A percentile compares a stretch with the other conserved stretches of the same genome.
phyloP scores from a whole-genome alignment of 2,113 vertebrate species.

The Chaetops frenatus region DNA sequence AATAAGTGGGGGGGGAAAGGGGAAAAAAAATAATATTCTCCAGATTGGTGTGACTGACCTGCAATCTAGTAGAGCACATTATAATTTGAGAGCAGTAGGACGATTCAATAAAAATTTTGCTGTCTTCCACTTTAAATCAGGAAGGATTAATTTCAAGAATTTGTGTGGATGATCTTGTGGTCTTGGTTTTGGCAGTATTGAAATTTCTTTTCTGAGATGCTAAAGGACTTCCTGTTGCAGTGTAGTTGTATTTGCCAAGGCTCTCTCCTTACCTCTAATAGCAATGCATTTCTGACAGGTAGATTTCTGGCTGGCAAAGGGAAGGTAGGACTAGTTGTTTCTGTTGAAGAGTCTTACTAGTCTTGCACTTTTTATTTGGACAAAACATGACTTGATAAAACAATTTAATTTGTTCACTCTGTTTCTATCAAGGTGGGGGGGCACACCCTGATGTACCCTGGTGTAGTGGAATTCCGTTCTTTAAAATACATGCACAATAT shows the following conservation, averaged over 20 bases:
- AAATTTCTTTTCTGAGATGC: background rate
- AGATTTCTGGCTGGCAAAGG: background rate
- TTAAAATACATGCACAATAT: background rate
- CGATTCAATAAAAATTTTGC: constrained; percentile 60
- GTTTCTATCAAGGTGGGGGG: background rate
- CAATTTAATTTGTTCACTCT: background rate
- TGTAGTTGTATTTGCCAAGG: background rate
- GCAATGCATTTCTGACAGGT: background rate
- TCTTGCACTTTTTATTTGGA: background rate
- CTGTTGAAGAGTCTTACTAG: background rate
- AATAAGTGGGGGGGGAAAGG: background rate
- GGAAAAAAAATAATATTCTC: constrained; percentile 22
- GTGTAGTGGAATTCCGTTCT: background rate
- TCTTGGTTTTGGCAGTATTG: constrained; percentile 17
- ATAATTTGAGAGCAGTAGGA: constrained; percentile 56
- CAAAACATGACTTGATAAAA: background rate
- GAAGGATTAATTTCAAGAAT: constrained; percentile 57
- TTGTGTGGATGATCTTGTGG: background rate
- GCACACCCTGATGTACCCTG: background rate
- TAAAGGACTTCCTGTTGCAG: background rate
- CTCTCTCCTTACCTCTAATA: background rate
- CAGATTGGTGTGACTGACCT: constrained; percentile 51
- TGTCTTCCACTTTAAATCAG: constrained; percentile 63
- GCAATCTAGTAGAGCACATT: constrained; percentile 56
- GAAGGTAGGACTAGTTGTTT: background rate